Evolutionary conservation across 1,140 invertebrate species (phyloP).

Genomic region (Oppia nitens): DNA sequence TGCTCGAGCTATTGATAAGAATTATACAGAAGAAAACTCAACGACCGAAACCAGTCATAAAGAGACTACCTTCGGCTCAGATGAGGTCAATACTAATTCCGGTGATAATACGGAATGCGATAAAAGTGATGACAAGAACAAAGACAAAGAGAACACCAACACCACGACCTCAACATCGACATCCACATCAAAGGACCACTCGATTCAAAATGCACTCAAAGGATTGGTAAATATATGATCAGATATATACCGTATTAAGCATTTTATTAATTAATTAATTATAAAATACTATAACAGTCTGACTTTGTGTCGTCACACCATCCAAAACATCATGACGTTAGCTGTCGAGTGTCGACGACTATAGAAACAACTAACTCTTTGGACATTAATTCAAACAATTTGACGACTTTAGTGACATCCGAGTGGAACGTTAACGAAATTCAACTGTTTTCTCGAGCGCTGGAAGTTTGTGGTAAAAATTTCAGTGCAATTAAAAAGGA

Average conservation of each 20-base stretch:
- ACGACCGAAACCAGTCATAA: not conserved
- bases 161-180: not conserved
- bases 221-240: not conserved
- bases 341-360: conserved; percentile 14
- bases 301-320: conserved; percentile 21
- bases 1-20: conserved; percentile 1
- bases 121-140: not conserved
- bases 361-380: conserved; percentile 1
- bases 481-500: conserved; percentile 24
- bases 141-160: not conserved
- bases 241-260: too few relatives aligned
- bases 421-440: conserved; percentile 21
- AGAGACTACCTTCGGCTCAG: not conserved
- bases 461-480: conserved; percentile 24
- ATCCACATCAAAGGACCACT: not conserved
- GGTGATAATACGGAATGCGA: not conserved
- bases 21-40: not conserved
- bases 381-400: not conserved
- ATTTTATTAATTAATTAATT: not conserved
- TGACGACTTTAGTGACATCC: conserved; percentile 4
- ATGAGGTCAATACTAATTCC: not conserved
- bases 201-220: not conserved
- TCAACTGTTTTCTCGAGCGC: conserved; percentile 21
- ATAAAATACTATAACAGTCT: conserved; percentile 9
- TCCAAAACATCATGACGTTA: conserved; percentile 20